A percentile compares a stretch with the other conserved stretches of the same genome.
Evolutionary conservation across 2,113 vertebrate species (phyloP).

Genomic region (Myotis yumanensis): DNA sequence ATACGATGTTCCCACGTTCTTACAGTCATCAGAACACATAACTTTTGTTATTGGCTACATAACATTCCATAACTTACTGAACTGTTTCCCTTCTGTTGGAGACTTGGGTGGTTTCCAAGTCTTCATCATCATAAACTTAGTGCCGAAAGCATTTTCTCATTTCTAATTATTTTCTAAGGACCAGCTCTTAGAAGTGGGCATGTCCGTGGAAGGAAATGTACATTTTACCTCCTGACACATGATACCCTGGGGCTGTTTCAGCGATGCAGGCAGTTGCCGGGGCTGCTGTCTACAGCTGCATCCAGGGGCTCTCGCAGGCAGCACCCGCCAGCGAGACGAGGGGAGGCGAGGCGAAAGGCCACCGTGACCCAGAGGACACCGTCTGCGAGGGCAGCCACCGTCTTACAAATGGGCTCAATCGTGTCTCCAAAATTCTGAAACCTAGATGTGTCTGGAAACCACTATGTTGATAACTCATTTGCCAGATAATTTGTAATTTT

Average conservation of each 20-base stretch:
- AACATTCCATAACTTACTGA: neutral
- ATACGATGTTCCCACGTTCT: neutral
- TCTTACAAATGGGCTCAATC: neutral
- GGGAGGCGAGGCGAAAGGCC: neutral
- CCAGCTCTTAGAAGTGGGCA: neutral
- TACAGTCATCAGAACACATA: neutral
- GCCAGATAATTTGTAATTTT: neutral
- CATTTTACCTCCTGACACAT: accelerated
- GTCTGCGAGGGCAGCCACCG: neutral
- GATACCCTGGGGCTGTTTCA: accelerated
- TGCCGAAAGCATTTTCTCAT: neutral
- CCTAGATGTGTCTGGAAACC: neutral
- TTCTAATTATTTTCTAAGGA: neutral
- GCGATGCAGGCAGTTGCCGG: accelerated
- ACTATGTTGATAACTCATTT: neutral
- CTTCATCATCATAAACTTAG: neutral
- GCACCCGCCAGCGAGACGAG: neutral
- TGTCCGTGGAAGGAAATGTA: neutral
- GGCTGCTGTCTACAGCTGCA: neutral
- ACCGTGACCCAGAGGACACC: accelerated
- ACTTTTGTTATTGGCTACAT: neutral
- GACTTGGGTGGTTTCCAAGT: neutral
- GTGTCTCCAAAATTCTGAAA: neutral
- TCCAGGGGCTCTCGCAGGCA: neutral
- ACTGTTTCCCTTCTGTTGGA: neutral